These are phyloP conservation scores for Apeira syringaria DNA, from an alignment of 2,888 invertebrate genomes.

Conservation along the genomic window DNA sequence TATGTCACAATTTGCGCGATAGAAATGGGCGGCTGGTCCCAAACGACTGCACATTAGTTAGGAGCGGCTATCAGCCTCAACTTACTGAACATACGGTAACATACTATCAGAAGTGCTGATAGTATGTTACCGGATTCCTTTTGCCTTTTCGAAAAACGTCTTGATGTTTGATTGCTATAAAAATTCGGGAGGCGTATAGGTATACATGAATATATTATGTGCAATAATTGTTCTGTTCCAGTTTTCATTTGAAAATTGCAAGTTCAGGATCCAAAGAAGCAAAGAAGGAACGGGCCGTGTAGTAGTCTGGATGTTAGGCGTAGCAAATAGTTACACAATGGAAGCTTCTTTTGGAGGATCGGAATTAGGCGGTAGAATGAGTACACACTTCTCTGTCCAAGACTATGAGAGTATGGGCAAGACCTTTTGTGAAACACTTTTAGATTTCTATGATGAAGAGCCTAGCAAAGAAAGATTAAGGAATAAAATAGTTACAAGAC, in stretches of 20 bases:
- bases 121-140: no score
- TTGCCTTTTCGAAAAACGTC: no score
- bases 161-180: no score
- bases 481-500: constrained; percentile 90
- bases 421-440: constrained; percentile 95
- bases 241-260: constrained; percentile 97
- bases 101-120: no score
- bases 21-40: no score
- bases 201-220: no score
- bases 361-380: constrained; percentile 90
- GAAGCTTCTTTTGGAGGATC: constrained; percentile 98
- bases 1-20: no score
- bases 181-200: no score
- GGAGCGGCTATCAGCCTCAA: no score
- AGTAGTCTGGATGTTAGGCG: constrained; percentile 97
- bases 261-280: constrained; percentile 95
- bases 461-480: constrained; percentile 92
- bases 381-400: constrained; percentile 92
- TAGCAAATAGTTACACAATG: constrained; percentile 96
- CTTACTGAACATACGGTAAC: no score
- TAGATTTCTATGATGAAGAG: constrained; percentile 95
- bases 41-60: no score
- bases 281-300: constrained; percentile 98
- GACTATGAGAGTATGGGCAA: constrained; percentile 89
- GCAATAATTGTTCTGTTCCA: no score